phyloP scores from a whole-genome alignment of 2,113 vertebrate genomes.

The Scytalopus superciliaris region DNA sequence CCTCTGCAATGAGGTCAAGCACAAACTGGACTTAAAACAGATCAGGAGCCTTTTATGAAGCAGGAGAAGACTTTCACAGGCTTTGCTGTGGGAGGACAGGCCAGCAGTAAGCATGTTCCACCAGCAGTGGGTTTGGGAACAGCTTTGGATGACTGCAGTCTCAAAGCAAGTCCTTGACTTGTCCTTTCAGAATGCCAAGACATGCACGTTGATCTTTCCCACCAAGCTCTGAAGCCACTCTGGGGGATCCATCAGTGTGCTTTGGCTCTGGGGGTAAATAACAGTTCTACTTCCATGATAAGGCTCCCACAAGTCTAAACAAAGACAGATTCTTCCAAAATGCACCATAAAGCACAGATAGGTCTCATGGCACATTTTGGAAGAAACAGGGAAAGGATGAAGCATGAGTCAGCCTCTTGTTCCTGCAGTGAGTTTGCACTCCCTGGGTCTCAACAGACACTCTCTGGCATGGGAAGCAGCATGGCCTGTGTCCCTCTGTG shows the following conservation, averaged over 20 bases:
- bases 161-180: neutral
- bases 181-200: neutral
- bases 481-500: rapidly evolving
- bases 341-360: neutral
- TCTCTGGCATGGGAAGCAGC: neutral
- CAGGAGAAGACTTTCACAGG: neutral
- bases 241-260: neutral
- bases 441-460: rapidly evolving
- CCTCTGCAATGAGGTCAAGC: neutral
- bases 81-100: neutral
- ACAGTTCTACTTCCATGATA: neutral
- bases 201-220: neutral
- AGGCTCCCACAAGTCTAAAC: neutral
- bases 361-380: neutral
- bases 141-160: neutral
- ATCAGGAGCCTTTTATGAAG: neutral
- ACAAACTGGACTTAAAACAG: neutral
- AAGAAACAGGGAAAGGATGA: neutral
- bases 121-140: neutral
- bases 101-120: neutral
- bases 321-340: neutral
- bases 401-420: neutral
- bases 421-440: neutral
- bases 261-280: neutral
- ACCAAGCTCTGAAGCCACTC: neutral